phyloP scores from a whole-genome alignment of 2,113 vertebrate species.

The Notarius lentiginosus region DNA sequence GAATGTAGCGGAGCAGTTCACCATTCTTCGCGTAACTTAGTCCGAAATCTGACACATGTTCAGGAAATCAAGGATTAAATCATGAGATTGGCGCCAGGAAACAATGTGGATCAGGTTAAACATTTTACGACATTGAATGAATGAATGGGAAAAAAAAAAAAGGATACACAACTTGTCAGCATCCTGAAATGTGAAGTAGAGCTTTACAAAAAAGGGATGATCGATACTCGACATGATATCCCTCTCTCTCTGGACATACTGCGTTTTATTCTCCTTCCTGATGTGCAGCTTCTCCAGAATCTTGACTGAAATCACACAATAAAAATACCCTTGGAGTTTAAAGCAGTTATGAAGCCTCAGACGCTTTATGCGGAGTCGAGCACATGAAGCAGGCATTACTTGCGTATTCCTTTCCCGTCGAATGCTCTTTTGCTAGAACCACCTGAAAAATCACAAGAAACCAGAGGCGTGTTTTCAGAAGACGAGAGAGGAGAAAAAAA shows the following conservation, averaged over 20 bases:
- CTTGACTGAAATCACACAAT: conserved; percentile 81
- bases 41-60: conserved; percentile 87
- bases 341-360: not conserved
- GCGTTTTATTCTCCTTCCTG: conserved; percentile 97
- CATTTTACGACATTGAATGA: not conserved
- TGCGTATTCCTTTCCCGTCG: conserved; percentile 94
- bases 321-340: not conserved
- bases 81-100: not conserved
- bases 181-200: conserved; percentile 99
- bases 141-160: not conserved
- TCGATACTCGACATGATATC: conserved; percentile 95
- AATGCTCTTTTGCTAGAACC: conserved; percentile 91
- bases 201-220: conserved; percentile 97
- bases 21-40: conserved; percentile 99
- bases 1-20: conserved; percentile 96
- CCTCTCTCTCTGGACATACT: conserved; percentile 93
- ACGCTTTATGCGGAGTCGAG: not conserved
- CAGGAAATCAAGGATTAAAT: conserved; percentile 55
- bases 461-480: no score
- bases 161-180: conserved; percentile 99
- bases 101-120: not conserved
- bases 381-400: conserved; percentile 77
- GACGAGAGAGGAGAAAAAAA: no score
- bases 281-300: conserved; percentile 98
- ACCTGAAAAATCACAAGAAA: conserved; percentile 72